Conservation (phyloP, 2,797 vertebrate species). For the Nannoperca australis region DNA sequence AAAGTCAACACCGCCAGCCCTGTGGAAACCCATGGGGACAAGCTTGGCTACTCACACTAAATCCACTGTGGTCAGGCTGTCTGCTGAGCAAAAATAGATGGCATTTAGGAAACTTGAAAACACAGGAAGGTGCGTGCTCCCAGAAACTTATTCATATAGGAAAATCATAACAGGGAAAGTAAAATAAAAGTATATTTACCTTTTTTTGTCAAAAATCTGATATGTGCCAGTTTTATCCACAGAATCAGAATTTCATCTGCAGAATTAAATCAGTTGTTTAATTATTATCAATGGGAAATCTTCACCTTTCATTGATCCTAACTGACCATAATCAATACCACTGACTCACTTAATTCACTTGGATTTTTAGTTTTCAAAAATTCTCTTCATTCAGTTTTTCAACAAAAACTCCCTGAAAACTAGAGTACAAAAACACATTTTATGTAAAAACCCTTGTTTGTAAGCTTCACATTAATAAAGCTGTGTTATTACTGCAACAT, state of each 20-base stretch:
- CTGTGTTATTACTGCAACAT: conserved; percentile 24
- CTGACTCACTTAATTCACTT: neutral
- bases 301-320: neutral
- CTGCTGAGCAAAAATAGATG: conserved; percentile 70
- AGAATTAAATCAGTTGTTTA: neutral
- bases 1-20: conserved; percentile 70
- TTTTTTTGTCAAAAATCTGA: neutral
- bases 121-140: conserved; percentile 33
- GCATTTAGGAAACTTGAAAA: conserved; percentile 65
- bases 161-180: conserved; percentile 19
- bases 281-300: neutral
- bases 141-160: conserved; percentile 36
- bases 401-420: neutral
- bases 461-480: conserved; percentile 4
- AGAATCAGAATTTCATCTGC: neutral
- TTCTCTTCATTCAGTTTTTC: neutral
- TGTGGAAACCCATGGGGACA: conserved; percentile 69
- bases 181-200: neutral
- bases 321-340: conserved; percentile 7
- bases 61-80: conserved; percentile 70
- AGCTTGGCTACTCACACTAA: conserved; percentile 71
- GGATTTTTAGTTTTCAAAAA: neutral
- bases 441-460: neutral
- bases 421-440: neutral
- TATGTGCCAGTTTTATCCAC: neutral